These are phyloP conservation scores for Ellobium chinense DNA, from an alignment of 2,888 invertebrate species.

Conservation along the genomic window DNA sequence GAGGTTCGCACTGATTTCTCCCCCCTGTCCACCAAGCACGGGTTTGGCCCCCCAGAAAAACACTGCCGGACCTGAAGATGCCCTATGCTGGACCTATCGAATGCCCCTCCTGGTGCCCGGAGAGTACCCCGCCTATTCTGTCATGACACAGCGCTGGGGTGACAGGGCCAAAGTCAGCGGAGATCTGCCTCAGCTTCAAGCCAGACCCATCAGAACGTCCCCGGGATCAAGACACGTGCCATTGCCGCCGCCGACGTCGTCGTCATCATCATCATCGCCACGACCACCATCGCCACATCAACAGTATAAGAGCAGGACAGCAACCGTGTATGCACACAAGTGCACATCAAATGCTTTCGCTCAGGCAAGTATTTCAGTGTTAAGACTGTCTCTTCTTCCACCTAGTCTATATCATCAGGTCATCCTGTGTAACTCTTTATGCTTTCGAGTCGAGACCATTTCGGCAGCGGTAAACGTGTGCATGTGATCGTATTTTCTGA, in stretches of 20 bases:
- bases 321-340: not conserved
- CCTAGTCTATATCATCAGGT: too few relatives aligned
- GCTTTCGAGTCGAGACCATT: too few relatives aligned
- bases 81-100: conserved; percentile 30
- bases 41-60: not conserved
- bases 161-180: conserved; percentile 8
- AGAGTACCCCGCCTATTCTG: conserved; percentile 27
- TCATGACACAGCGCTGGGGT: conserved; percentile 38
- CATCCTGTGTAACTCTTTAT: too few relatives aligned
- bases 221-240: not conserved
- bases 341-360: not conserved
- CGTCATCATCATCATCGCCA: not conserved
- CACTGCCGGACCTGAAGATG: conserved; percentile 34
- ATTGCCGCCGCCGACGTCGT: not conserved
- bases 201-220: not conserved
- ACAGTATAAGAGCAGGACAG: not conserved
- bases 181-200: not conserved
- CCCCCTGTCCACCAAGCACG: conserved; percentile 18
- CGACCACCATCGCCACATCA: not conserved
- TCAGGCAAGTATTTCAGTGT: conserved; percentile 4
- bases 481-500: too few relatives aligned
- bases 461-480: too few relatives aligned
- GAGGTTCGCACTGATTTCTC: too few relatives aligned
- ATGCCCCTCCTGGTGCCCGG: conserved; percentile 27
- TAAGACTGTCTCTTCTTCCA: too few relatives aligned